A percentile compares a stretch with the other conserved stretches of the same genome.
These are phyloP conservation scores for Macrophya alboannulata DNA, from an alignment of 2,888 invertebrate genomes.

Conservation along the genomic window DNA sequence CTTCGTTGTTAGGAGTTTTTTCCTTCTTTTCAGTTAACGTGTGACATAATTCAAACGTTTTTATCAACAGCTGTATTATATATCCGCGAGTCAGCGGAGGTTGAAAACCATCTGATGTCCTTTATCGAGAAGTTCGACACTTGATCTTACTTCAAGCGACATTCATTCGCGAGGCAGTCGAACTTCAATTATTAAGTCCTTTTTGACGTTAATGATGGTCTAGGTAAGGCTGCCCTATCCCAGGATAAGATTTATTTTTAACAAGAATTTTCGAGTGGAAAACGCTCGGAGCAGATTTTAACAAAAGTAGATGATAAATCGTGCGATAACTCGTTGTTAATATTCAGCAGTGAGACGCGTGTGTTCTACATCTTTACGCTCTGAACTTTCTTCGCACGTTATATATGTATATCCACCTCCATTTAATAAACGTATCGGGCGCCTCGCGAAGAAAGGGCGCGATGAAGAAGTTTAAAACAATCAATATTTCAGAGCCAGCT, in stretches of 20 bases:
- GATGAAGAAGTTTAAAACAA: slow-evolving; percentile 48
- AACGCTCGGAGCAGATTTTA: slow-evolving; percentile 3
- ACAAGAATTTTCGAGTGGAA: slow-evolving; percentile 11
- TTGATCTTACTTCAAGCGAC: slow-evolving; percentile 33
- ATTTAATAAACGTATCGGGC: slow-evolving; percentile 48
- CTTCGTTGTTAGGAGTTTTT: no score
- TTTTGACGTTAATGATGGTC: slow-evolving; percentile 42
- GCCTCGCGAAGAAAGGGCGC: neutral
- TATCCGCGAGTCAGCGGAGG: neutral
- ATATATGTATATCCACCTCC: slow-evolving; percentile 36
- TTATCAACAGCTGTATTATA: neutral
- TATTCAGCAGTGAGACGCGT: slow-evolving; percentile 48
- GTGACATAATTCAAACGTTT: neutral
- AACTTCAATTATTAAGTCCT: slow-evolving; percentile 33
- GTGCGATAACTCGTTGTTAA: slow-evolving; percentile 50
- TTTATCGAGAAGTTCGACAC: slow-evolving; percentile 8
- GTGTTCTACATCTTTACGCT: slow-evolving; percentile 46
- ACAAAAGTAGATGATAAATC: slow-evolving; percentile 38
- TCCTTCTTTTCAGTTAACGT: neutral
- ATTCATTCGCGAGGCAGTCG: neutral
- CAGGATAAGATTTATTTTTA: neutral
- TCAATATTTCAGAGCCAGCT: slow-evolving; percentile 39
- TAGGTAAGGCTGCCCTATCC: slow-evolving; percentile 10
- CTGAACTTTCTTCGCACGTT: slow-evolving; percentile 44
- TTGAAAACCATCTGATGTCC: slow-evolving; percentile 1